phyloP scores from a whole-genome alignment of 2,888 invertebrate species.

The Antitype chi region DNA sequence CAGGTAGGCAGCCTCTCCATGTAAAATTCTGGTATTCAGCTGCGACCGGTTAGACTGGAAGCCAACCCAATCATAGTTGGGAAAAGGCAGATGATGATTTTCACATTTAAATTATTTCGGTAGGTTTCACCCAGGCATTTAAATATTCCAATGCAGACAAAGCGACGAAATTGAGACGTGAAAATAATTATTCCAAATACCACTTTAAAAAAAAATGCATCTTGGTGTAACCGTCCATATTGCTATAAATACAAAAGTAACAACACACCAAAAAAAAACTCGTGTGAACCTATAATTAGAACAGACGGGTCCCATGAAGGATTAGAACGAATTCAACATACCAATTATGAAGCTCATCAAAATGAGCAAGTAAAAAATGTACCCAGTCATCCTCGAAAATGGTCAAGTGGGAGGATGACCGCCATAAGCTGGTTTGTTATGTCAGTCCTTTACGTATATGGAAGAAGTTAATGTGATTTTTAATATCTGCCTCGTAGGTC shows the following conservation, averaged over 20 bases:
- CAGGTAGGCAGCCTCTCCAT: too few species aligned
- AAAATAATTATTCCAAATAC: not conserved
- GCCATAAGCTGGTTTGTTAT: not conserved
- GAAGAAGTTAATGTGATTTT: conserved; percentile 5
- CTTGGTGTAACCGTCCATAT: too few species aligned
- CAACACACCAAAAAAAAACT: conserved; percentile 9
- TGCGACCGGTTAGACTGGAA: too few species aligned
- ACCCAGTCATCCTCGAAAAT: conserved; percentile 60
- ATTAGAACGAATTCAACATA: conserved; percentile 47
- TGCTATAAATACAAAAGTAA: not conserved
- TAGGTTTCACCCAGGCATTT: not conserved
- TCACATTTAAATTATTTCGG: not conserved
- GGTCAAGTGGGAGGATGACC: conserved; percentile 38
- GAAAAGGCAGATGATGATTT: not conserved
- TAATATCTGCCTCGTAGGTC: not conserved
- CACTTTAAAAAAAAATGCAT: not conserved
- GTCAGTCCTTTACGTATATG: not conserved
- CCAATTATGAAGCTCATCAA: conserved; percentile 57
- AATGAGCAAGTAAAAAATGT: conserved; percentile 56
- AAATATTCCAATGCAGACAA: not conserved
- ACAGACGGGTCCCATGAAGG: conserved; percentile 51
- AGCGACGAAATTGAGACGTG: not conserved
- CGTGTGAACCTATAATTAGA: conserved; percentile 35
- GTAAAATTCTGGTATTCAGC: too few species aligned
- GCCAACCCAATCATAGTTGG: too few species aligned